Evolutionary conservation across 2,797 vertebrate species (phyloP).

Genomic region (Pseudochaenichthys georgianus): DNA sequence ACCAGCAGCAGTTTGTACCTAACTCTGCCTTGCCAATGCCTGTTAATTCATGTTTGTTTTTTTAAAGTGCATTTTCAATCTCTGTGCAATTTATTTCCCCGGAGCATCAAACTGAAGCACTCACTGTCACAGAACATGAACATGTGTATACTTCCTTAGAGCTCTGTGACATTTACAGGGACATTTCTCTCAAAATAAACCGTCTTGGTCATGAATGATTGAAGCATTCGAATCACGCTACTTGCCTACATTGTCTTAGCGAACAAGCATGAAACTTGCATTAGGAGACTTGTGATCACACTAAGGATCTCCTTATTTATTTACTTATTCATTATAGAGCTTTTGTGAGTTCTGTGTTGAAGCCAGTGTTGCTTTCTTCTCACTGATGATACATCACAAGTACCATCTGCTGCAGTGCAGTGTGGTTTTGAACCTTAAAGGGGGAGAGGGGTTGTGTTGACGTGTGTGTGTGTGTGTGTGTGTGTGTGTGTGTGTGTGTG

Average conservation of each 20-base stretch:
- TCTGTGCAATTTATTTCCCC: constrained; percentile 35
- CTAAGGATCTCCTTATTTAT: constrained; percentile 37
- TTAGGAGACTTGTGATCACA: constrained; percentile 13
- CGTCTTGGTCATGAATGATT: constrained; percentile 52
- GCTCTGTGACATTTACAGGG: constrained; percentile 7
- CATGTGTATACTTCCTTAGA: constrained; percentile 3
- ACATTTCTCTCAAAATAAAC: constrained; percentile 38
- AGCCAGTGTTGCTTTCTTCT: not conserved
- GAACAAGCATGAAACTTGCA: constrained; percentile 31
- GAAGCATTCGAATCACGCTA: constrained; percentile 31
- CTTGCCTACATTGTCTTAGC: constrained; percentile 7
- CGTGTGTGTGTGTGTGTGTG: too few species aligned
- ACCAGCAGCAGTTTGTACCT: not conserved
- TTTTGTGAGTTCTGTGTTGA: constrained; percentile 24
- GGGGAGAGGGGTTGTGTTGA: not conserved
- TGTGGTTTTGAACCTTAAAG: not conserved
- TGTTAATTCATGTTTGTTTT: constrained; percentile 13
- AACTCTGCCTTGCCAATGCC: constrained; percentile 24
- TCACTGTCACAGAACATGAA: constrained; percentile 16
- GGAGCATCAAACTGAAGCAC: constrained; percentile 22
- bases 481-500: too few species aligned
- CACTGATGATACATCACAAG: not conserved
- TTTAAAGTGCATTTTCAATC: constrained; percentile 22
- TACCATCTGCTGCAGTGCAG: constrained; percentile 1
- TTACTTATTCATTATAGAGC: constrained; percentile 37